Percentiles rank a stretch among this genome's conserved stretches.
Conservation (phyloP, 2,113 vertebrate species). For the Heptranchias perlo region DNA sequence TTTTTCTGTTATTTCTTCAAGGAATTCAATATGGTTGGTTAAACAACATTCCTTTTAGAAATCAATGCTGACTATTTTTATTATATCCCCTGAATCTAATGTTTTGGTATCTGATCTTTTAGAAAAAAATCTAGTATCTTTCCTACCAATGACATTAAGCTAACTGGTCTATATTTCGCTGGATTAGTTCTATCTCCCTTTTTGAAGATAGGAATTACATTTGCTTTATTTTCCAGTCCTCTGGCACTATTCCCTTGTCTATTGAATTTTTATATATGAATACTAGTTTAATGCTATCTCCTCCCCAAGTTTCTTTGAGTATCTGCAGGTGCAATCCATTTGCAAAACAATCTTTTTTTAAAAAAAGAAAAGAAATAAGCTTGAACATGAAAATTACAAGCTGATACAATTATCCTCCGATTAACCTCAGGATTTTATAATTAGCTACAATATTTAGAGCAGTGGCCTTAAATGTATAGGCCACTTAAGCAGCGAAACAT, state of each 20-base stretch:
- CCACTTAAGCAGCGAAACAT: neutral
- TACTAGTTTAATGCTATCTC: neutral
- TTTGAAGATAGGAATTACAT: too few species aligned
- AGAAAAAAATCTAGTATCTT: too few species aligned
- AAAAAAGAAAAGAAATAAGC: neutral
- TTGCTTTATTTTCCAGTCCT: too few species aligned
- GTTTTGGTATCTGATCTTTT: too few species aligned
- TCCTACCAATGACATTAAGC: too few species aligned
- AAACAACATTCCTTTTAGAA: too few species aligned
- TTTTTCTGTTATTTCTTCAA: too few species aligned
- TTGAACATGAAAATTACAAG: neutral
- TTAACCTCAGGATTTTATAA: neutral
- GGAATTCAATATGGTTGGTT: too few species aligned
- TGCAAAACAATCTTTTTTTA: neutral
- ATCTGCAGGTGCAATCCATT: neutral
- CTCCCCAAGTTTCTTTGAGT: neutral
- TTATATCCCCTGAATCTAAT: too few species aligned
- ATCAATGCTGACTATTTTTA: too few species aligned
- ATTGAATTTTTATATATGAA: neutral
- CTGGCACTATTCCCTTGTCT: neutral
- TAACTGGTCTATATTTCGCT: too few species aligned
- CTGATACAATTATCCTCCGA: neutral
- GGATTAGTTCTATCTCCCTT: too few species aligned
- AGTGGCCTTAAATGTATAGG: neutral
- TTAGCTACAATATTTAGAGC: neutral